These are phyloP conservation scores for Carduelis carduelis DNA, from an alignment of 2,797 vertebrate genomes.

Conservation along the genomic window DNA sequence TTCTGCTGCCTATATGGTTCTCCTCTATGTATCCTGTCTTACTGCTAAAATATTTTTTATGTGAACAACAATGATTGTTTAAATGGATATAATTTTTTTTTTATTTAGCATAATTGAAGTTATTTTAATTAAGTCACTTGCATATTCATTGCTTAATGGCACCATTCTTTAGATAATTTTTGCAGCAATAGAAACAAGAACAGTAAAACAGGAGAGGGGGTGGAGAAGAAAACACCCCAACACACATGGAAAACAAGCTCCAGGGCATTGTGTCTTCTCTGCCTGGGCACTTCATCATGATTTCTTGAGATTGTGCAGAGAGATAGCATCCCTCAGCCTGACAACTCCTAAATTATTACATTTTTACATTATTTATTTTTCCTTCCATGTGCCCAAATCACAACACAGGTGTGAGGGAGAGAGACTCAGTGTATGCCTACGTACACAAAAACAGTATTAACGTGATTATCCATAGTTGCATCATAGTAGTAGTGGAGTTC, in stretches of 20 bases:
- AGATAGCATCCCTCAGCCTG: neutral
- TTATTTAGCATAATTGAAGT: conserved; percentile 38
- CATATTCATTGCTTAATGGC: neutral
- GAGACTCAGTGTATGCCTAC: neutral
- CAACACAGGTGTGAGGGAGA: neutral
- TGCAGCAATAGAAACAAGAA: neutral
- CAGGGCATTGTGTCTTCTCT: neutral
- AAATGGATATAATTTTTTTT: conserved; percentile 41
- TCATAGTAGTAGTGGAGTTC: neutral
- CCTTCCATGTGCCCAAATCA: neutral
- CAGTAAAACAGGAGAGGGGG: neutral
- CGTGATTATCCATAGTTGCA: neutral
- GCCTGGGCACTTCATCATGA: neutral
- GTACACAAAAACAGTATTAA: neutral
- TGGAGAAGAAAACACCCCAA: neutral
- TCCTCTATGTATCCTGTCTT: neutral
- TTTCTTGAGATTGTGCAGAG: neutral
- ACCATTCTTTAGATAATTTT: conserved; percentile 48
- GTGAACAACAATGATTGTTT: conserved; percentile 21
- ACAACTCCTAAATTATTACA: neutral
- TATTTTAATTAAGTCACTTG: conserved; percentile 64
- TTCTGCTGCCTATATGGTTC: neutral
- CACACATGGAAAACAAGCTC: neutral
- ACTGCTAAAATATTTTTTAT: conserved; percentile 58
- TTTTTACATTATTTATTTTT: neutral